These are phyloP conservation scores for Nycticryphes semicollaris DNA, from an alignment of 2,113 vertebrate genomes.

Conservation along the genomic window DNA sequence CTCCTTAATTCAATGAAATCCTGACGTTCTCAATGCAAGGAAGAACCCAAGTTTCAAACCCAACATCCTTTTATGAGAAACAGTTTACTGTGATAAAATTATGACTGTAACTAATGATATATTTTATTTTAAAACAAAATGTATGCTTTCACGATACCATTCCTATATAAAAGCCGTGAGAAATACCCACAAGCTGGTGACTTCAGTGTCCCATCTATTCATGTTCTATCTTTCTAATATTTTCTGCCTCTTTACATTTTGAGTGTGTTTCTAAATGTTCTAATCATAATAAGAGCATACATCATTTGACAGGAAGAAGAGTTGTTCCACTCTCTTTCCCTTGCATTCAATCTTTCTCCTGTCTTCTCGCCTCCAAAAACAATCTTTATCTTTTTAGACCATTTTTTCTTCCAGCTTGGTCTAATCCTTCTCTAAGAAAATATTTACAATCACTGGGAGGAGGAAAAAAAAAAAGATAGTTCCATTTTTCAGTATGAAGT, in stretches of 20 bases:
- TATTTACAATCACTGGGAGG: not conserved
- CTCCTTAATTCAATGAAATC: not conserved
- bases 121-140: not conserved
- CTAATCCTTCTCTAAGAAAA: not conserved
- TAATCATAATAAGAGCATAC: not conserved
- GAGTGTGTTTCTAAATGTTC: not conserved
- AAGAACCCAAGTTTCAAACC: not conserved
- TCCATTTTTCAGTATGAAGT: not conserved
- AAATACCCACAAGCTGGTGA: not conserved
- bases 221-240: not conserved
- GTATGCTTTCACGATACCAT: not conserved
- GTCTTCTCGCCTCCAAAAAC: fast-evolving
- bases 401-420: not conserved
- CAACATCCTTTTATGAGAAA: not conserved
- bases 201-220: not conserved
- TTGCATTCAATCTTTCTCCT: not conserved
- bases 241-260: not conserved
- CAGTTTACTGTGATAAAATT: not conserved
- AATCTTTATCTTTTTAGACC: not conserved
- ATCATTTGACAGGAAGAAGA: not conserved
- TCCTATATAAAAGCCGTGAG: not conserved
- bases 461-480: not conserved
- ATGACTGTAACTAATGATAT: not conserved
- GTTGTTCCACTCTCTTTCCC: not conserved
- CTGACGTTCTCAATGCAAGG: not conserved